Evolutionary conservation across 2,113 vertebrate species (phyloP).

Genomic region (Serinus canaria): DNA sequence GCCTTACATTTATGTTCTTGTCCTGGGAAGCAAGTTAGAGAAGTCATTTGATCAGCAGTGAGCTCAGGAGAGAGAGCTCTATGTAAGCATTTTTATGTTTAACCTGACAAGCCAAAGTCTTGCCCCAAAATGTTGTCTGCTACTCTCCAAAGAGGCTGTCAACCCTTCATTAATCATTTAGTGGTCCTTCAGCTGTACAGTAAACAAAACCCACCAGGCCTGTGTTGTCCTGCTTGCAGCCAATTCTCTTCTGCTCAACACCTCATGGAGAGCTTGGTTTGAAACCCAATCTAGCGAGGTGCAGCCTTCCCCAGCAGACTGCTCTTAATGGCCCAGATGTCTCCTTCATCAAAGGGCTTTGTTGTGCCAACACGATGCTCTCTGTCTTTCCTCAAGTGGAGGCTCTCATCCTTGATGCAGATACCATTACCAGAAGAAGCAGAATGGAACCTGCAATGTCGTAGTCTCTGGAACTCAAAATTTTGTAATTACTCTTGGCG

Average conservation of each 20-base stretch:
- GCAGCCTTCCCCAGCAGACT: neutral
- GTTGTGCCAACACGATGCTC: constrained; percentile 2
- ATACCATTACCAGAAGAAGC: neutral
- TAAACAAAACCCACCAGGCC: neutral
- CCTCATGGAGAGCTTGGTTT: constrained; percentile 45
- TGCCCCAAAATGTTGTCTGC: neutral
- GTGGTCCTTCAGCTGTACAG: neutral
- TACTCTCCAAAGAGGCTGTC: neutral
- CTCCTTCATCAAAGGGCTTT: neutral
- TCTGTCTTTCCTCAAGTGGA: neutral
- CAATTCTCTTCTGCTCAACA: constrained; percentile 11
- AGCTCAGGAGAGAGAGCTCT: neutral
- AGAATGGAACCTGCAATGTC: neutral
- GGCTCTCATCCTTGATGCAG: neutral
- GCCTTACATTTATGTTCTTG: neutral
- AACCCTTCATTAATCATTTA: constrained; percentile 19
- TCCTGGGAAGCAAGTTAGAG: neutral
- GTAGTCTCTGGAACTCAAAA: neutral
- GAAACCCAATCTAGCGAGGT: constrained; percentile 30
- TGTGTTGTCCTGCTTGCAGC: constrained; percentile 4
- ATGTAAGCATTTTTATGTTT: neutral
- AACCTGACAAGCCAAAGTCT: neutral
- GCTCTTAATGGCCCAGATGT: neutral
- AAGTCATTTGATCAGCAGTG: neutral
- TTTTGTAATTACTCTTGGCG: neutral